A percentile compares a stretch with the other conserved stretches of the same genome.
Evolutionary conservation across 2,888 invertebrate species (phyloP).

Genomic region (Cactoblastis cactorum): DNA sequence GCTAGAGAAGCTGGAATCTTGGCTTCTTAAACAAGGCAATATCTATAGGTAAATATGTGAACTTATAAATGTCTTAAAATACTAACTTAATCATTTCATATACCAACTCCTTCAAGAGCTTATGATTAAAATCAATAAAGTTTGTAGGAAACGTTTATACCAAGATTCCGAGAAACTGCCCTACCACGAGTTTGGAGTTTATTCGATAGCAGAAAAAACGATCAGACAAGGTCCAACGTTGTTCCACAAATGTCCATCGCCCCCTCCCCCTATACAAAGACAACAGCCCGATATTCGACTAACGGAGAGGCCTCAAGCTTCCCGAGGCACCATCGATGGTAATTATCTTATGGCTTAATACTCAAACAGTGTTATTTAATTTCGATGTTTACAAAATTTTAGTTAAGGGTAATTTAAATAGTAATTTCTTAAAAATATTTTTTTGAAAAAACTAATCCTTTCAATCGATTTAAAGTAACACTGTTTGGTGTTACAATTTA

Average conservation of each 20-base stretch:
- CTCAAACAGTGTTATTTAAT: conserved; percentile 51
- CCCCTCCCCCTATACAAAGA: conserved; percentile 44
- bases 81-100: background rate
- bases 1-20: conserved; percentile 62
- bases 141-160: conserved; percentile 54
- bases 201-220: conserved; percentile 55
- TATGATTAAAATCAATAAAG: conserved; percentile 39
- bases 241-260: conserved; percentile 45
- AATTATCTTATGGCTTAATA: conserved; percentile 9
- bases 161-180: conserved; percentile 57
- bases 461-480: conserved; percentile 45
- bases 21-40: conserved; percentile 77
- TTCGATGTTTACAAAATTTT: conserved; percentile 14
- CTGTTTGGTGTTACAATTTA: conserved; percentile 43
- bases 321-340: conserved; percentile 52
- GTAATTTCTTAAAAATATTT: background rate
- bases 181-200: conserved; percentile 57
- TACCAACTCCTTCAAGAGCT: conserved; percentile 8
- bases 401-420: background rate
- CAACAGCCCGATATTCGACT: conserved; percentile 34
- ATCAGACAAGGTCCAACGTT: conserved; percentile 39
- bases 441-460: conserved; percentile 2
- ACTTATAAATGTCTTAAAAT: conserved; percentile 19
- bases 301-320: conserved; percentile 43
- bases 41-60: conserved; percentile 74